Evolutionary conservation across 2,888 invertebrate genomes (phyloP), one percentile per base, ranked within the genome.

Genomic region (Steromphala cineraria): DNA sequence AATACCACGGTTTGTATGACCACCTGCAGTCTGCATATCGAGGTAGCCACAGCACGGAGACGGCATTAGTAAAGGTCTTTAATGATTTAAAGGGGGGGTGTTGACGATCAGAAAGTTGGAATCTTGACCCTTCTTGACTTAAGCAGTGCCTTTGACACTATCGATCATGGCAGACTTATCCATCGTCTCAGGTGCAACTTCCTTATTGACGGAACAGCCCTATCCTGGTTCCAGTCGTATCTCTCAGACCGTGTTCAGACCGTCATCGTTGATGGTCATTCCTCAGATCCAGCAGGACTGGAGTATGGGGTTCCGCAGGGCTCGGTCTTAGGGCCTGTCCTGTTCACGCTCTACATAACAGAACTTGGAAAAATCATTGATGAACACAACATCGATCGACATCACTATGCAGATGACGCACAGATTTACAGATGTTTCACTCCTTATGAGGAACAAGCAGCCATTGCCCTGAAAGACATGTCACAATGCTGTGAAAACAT

Each of bases 291-390:
- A 28, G 17, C 46, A 21, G 31, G 21, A 31, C 79, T 79, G 4
- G 2, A 71, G 19, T 53, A 53, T 52, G 74, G 71, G 28, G 79
- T 79, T 21, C 79, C 79, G 7, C 79, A 74, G 31, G 71, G 79
- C 8, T 79, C 74, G 3, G 79, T 79, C n/a, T 19, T 79, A 19
- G 79, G 79, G 13, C 74, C 74, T 5, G 53, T 46, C 28, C 31
- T 78, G 13, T 78, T 67, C 19, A 67, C 67, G 40, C 52, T 78
- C 0, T 78, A 56, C 67, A 53, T 67, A 2, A 36, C 36, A 36
- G 36, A 36, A 36, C 36, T 36, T 36, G 36, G 36, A 36, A 36
- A 2, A 36, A 36, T 52, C 53, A 67, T 67, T 31, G 67, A 67
- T 67, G 19, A 67, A 53, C 13, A 53, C 53, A n/a, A 17, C 53